Evolutionary conservation across 2,888 invertebrate species (phyloP).

Genomic region (Stenchaetothrips biformis): DNA sequence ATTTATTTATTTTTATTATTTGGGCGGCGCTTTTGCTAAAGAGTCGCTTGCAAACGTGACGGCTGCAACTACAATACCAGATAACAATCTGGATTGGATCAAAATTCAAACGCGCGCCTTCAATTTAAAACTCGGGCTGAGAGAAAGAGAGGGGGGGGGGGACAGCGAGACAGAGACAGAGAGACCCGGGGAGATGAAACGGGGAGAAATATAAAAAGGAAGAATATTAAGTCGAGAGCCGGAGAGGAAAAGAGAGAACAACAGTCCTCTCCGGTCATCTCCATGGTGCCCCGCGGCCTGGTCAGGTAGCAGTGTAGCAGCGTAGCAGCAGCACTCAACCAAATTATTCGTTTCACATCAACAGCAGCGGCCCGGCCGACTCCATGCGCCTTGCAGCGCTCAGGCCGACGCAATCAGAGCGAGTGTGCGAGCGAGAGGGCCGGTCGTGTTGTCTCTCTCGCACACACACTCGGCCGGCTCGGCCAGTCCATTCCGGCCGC

Average conservation of each 20-base stretch:
- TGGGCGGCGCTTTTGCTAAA: slow-evolving; percentile 4
- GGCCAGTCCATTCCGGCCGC: background rate
- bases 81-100: slow-evolving; percentile 18
- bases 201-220: slow-evolving; percentile 28
- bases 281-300: background rate
- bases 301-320: background rate
- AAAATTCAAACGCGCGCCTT: slow-evolving; percentile 7
- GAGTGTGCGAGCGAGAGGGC: slow-evolving; percentile 12
- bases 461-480: background rate
- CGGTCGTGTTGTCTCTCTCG: background rate
- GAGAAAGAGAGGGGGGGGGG: background rate
- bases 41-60: background rate
- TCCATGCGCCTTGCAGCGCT: slow-evolving; percentile 9
- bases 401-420: slow-evolving; percentile 14
- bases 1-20: background rate
- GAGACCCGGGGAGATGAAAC: background rate
- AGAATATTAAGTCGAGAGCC: slow-evolving; percentile 27
- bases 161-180: background rate
- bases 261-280: background rate
- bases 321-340: slow-evolving; percentile 14
- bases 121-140: background rate
- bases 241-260: slow-evolving; percentile 26
- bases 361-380: background rate
- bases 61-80: slow-evolving; percentile 20
- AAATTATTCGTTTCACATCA: slow-evolving; percentile 25